Evolutionary conservation across 2,113 vertebrate species (phyloP).

Genomic region (Saccopteryx bilineata): DNA sequence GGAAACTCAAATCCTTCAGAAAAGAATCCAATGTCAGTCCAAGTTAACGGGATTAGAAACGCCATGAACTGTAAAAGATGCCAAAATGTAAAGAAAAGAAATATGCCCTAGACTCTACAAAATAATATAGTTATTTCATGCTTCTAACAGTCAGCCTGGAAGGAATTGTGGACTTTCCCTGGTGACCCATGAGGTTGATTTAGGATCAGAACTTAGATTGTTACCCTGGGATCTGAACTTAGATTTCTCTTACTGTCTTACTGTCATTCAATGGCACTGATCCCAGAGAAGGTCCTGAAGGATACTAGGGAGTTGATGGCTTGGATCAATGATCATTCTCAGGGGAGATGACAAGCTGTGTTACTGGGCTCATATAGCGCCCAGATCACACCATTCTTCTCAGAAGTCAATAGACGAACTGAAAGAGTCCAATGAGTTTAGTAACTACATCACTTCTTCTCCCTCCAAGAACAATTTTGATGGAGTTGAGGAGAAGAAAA

Average conservation of each 20-base stretch:
- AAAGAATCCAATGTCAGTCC: not conserved
- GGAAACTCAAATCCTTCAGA: not conserved
- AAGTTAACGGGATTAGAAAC: slow-evolving; percentile 41
- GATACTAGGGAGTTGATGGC: not conserved
- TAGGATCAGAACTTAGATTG: not conserved
- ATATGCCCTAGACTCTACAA: not conserved
- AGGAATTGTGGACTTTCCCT: not conserved
- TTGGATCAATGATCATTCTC: slow-evolving; percentile 32
- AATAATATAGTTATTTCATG: not conserved
- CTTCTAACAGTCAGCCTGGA: not conserved
- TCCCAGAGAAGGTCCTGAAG: not conserved
- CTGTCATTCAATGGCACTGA: not conserved
- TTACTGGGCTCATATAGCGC: not conserved
- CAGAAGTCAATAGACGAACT: not conserved
- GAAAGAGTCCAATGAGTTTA: not conserved
- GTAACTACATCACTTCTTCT: not conserved
- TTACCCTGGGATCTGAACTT: not conserved
- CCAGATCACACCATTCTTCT: not conserved
- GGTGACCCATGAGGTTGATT: not conserved
- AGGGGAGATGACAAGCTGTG: not conserved
- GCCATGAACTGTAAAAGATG: not conserved
- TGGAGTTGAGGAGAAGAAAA: not conserved
- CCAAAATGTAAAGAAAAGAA: not conserved
- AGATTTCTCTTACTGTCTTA: not conserved
- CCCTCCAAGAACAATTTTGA: slow-evolving; percentile 48